Base-by-base conservation (phyloP, 2,888 invertebrate genomes). In the Cephus spinipes region DNA sequence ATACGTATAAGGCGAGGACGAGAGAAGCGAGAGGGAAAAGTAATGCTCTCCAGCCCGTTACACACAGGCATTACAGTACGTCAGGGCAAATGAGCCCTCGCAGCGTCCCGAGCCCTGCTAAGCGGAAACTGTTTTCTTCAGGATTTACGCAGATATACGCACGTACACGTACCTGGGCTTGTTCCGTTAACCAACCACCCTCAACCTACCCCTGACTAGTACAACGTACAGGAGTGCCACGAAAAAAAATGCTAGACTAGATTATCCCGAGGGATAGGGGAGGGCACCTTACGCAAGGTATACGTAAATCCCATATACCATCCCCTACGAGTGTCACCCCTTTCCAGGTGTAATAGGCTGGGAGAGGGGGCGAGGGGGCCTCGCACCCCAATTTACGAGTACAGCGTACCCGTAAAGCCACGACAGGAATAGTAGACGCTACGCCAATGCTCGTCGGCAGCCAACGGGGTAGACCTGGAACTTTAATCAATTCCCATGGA, bases 1-100 rank as follows among this genome's bases (percentile, higher is more conserved):
- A 55, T 55, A 12, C 34, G 1, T 35, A 2, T 55, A 23, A 55
- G 55, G 55, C 1, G 23, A 0, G 23, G 9, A 55, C 23, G 55
- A 23, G 40, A 23, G 40, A 55, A 83, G 79, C 79, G 79, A 79
- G 78, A 80, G 82, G 83, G 81, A 77, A 85, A 81, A 83, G 83
- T 82, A 84, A 83, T 82, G 82, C 82, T 83, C 84, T 85, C 85
- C 87, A 85, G 85, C 84, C 87, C 88, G 88, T 89, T 89, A 88
- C 84, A 84, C 87, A 82, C 83, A 81, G 85, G 85, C 86, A 88
- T 89, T 88, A 87, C 87, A 88, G 88, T 87, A 86, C 83, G 86
- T 89, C 87, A 87, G 85, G 75, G 81, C 85, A 85, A 87, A 86
- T 84, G 83, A 86, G 84, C 84, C 85, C 79, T 76, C 76, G 77